Evolutionary conservation across 2,113 vertebrate genomes (phyloP), one percentile per base, ranked within the genome.

Genomic region (Toxotes jaculatrix): DNA sequence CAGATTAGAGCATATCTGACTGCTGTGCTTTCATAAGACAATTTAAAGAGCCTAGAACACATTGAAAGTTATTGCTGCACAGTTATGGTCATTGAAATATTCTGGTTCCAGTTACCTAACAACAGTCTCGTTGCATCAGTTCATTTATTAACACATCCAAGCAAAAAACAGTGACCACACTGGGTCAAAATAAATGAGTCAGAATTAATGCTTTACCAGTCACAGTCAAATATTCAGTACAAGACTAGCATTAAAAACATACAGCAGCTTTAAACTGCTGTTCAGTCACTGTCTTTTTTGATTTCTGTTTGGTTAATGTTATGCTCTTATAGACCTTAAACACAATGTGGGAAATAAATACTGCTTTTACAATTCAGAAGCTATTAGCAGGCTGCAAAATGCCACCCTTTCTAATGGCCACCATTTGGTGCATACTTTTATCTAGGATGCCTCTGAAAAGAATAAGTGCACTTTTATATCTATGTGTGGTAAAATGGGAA

Each of bases 1-100:
- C 27, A 23, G 27, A 71, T 64, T 51, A 51, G 55, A 64, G 66
- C 21, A 59, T 64, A 34, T 57, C 60, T 72, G 67, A 77, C 53
- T 38, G 61, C 32, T 23, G 36, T 64, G 38, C 56, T 71, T 81
- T 57, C 47, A 57, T 32, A 38, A 34, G 61, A 4, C 16, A 56
- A 42, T 61, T 56, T 40, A 31, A 40, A 70, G 14, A 68, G 1
- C 11, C 32, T 62, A 4, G 9, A 7, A 43, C 4, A 55, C 32
- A 36, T n/a, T 19, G 40, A 5, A 55, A 76, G 43, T 63, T 49
- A 49, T 19, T 19, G 17, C 47, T 49, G 17, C 16, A 49, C 40
- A 57, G 9, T 23, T 74, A 57, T 27, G 43, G 19, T 34, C 31
- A 71, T 0, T 40, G 9, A 61, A 23, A 51, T 67, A 14, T 32